These are phyloP conservation scores for Todus mexicanus DNA, from an alignment of 2,797 vertebrate species.

Conservation along the genomic window DNA sequence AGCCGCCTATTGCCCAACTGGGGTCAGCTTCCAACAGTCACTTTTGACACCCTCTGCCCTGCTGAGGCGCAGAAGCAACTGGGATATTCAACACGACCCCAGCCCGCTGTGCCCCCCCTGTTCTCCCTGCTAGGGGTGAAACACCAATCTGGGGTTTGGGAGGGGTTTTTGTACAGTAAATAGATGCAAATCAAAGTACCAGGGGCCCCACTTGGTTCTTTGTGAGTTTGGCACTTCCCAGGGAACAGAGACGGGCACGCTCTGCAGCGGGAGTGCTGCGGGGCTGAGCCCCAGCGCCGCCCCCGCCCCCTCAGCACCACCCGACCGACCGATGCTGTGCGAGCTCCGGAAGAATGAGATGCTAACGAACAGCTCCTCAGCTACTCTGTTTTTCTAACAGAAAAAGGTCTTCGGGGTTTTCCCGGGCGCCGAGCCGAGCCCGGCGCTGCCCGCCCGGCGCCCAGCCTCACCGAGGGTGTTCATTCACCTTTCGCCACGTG, in stretches of 20 bases:
- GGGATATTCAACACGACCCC: neutral
- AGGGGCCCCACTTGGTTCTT: neutral
- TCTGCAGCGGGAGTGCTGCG: neutral
- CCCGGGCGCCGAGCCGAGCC: neutral
- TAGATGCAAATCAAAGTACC: constrained; percentile 1
- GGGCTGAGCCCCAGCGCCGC: neutral
- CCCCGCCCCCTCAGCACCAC: neutral
- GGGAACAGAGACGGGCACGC: neutral
- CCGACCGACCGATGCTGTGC: neutral
- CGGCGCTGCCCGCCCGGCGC: rapidly evolving
- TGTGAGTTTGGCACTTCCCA: constrained; percentile 17
- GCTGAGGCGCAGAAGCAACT: rapidly evolving
- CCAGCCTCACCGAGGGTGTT: neutral
- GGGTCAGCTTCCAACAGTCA: neutral
- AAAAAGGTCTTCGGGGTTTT: neutral
- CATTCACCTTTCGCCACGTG: neutral
- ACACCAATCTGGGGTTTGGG: neutral
- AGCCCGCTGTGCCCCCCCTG: neutral
- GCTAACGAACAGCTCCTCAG: neutral
- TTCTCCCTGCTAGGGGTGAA: neutral
- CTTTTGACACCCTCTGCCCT: neutral
- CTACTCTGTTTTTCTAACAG: neutral
- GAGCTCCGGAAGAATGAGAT: constrained; percentile 50
- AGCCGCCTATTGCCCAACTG: neutral
- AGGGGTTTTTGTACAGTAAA: neutral